Evolutionary conservation across 2,888 invertebrate species (phyloP), one percentile per base, ranked within the genome.

Genomic region (Craniophora ligustri): DNA sequence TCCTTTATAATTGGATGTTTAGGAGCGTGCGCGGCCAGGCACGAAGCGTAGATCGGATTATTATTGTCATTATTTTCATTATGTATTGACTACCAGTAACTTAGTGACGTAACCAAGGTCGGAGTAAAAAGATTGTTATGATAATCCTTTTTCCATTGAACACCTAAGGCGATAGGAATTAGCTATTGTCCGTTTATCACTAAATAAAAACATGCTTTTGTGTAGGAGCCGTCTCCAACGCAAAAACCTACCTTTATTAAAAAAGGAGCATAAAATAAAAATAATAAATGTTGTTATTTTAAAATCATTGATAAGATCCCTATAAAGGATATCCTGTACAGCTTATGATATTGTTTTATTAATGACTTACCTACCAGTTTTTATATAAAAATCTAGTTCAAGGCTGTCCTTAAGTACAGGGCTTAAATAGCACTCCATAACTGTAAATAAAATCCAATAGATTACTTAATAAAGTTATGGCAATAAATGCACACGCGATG

Each of bases 1-100:
- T 58, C 72, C 57, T 55, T 32, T 7, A 38, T 74, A 73, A 70
- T 75, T 75, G 66, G 65, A 75, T 66, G 70, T 67, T 60, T 65
- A 60, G 54, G 51, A 67, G 51, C 69, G 48, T 60, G 67, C 67
- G 54, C 67, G 45, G 39, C 26, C 60, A 41, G 40, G 55, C 61
- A 60, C 67, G 47, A 54, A 61, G 47, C 50, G 46, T 59, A 64
- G 39, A 64, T 59, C 56, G 32, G 38, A 26, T 31, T 47, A 51
- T 50, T 60, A 48, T 46, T 57, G 63, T 51, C 57, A 66, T 67
- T 67, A 63, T 44, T 58, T 30, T 14, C 38, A 28, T 16, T 39
- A 13, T 15, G 42, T 36, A 26, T 50, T 19, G n/a, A 3, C 21
- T 8, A 5, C 19, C 19, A 8, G 10, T 36, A 28, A 30, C 47